These are phyloP conservation scores for Pogonus chalceus DNA, from an alignment of 1,140 invertebrate genomes.

Conservation along the genomic window DNA sequence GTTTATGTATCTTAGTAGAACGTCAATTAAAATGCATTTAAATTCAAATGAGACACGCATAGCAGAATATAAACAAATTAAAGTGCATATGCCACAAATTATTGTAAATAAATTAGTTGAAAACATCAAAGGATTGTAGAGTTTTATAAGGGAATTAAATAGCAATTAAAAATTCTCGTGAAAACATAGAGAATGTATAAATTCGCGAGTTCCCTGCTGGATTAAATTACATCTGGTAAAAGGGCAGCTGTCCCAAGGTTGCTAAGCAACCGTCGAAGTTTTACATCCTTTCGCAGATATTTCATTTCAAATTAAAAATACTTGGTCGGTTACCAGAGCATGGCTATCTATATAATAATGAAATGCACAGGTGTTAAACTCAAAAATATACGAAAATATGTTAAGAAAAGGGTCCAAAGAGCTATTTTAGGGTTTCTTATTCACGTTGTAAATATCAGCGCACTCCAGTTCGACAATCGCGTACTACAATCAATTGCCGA, in stretches of 20 bases:
- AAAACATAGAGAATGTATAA: too few species aligned
- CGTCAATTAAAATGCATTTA: constrained; percentile 1
- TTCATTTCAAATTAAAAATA: neutral
- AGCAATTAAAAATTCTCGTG: too few species aligned
- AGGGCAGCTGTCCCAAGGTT: neutral
- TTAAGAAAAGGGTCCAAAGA: neutral
- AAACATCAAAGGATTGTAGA: too few species aligned
- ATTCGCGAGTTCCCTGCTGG: too few species aligned
- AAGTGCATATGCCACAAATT: too few species aligned
- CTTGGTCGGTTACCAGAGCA: neutral
- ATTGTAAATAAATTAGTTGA: too few species aligned
- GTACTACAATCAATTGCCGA: neutral
- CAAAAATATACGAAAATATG: neutral
- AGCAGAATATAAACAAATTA: too few species aligned
- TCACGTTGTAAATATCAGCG: neutral
- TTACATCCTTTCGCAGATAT: neutral
- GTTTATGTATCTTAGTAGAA: neutral
- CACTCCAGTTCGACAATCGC: neutral
- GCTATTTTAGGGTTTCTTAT: neutral
- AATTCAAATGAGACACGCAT: neutral
- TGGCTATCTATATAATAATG: neutral
- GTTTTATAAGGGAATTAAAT: too few species aligned
- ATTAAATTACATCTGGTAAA: neutral
- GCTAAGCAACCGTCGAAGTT: neutral
- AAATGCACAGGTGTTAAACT: neutral